phyloP scores from a whole-genome alignment of 2,113 vertebrate species.

The Arenaria interpres region DNA sequence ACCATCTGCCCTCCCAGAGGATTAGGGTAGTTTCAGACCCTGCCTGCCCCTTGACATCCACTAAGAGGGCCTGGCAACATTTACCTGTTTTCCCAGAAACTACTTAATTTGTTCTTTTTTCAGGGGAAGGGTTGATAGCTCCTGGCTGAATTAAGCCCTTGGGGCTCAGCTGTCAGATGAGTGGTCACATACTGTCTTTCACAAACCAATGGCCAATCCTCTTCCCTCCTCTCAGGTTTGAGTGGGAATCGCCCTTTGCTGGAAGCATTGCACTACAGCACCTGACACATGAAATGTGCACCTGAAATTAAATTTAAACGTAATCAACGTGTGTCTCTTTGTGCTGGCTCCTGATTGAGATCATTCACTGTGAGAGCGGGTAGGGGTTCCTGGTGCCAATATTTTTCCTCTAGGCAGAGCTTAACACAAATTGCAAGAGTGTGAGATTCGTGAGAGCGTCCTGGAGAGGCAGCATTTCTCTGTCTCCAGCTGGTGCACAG shows the following conservation, averaged over 20 bases:
- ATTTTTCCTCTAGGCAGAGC: neutral
- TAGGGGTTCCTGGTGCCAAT: neutral
- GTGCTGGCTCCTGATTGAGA: neutral
- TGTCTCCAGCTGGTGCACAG: conserved; percentile 1
- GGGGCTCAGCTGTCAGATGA: neutral
- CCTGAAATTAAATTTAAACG: neutral
- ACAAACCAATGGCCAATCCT: neutral
- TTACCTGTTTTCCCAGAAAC: neutral
- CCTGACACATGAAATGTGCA: fast-evolving
- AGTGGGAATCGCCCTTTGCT: neutral
- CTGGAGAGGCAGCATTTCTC: neutral
- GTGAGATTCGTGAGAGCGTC: neutral
- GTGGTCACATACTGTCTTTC: neutral
- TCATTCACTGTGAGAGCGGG: neutral
- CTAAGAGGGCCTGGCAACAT: neutral
- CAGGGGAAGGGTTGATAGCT: neutral
- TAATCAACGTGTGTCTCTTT: neutral
- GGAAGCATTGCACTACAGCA: neutral
- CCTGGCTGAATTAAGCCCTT: neutral
- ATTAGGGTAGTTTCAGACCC: neutral
- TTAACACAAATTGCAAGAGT: neutral
- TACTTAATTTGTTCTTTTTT: neutral
- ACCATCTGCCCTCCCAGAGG: neutral
- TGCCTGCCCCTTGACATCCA: neutral
- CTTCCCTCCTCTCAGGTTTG: neutral